Evolutionary conservation across 1,140 invertebrate genomes (phyloP).

Genomic region (Helicorthomorpha holstii): DNA sequence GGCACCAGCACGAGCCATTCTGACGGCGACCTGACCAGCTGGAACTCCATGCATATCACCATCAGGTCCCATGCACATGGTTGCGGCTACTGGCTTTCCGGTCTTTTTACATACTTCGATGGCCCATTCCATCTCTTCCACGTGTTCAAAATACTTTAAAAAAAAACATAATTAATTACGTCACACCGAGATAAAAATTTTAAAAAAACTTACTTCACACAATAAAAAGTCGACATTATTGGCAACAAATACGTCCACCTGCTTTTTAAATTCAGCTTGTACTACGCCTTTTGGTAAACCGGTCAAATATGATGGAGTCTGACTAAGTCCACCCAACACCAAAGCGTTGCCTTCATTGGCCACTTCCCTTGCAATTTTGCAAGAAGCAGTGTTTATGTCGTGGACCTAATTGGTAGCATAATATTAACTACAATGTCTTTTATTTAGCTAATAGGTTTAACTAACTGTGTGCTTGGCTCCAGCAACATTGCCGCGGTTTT

Average conservation of each 20-base stretch:
- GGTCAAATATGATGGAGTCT: conserved; percentile 25
- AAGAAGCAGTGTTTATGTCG: conserved; percentile 24
- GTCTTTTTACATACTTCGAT: conserved; percentile 22
- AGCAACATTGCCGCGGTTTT: conserved; percentile 24
- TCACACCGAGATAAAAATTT: background rate
- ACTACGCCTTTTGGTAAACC: conserved; percentile 16
- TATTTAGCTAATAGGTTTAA: background rate
- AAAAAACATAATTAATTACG: conserved; percentile 2
- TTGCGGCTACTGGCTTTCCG: conserved; percentile 21
- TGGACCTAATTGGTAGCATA: conserved; percentile 13
- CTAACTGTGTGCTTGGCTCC: conserved; percentile 20
- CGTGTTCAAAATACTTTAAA: conserved; percentile 29
- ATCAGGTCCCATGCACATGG: conserved; percentile 29
- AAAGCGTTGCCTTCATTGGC: conserved; percentile 24
- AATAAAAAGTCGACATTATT: conserved; percentile 27
- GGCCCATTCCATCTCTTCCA: conserved; percentile 30
- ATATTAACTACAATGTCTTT: background rate
- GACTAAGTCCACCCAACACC: conserved; percentile 22
- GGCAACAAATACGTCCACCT: conserved; percentile 25
- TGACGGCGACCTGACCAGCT: conserved; percentile 24
- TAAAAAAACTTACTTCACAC: conserved; percentile 20
- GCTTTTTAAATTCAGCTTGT: conserved; percentile 23
- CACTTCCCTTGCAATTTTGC: conserved; percentile 21
- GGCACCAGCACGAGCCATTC: conserved; percentile 28
- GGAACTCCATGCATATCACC: conserved; percentile 25